A percentile compares a stretch with the other conserved stretches of the same genome.
These are phyloP conservation scores for Pygmarrhopalites habei DNA, from an alignment of 1,140 invertebrate species.

Conservation along the genomic window DNA sequence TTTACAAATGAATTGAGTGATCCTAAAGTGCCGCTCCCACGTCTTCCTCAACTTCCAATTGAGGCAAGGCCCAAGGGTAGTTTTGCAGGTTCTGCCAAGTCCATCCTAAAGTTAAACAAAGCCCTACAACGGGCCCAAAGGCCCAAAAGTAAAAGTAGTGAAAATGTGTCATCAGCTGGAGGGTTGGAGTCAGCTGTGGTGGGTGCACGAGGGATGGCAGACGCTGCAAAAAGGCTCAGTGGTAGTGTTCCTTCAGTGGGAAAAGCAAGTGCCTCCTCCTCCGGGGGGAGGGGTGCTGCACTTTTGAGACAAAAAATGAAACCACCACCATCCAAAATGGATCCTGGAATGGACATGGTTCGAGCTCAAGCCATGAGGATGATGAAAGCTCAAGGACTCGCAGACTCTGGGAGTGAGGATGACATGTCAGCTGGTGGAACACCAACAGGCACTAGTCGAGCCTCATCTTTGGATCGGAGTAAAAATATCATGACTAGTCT, in stretches of 20 bases:
- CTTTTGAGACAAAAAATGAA: background rate
- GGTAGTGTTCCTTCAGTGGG: constrained; percentile 1
- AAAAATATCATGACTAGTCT: background rate
- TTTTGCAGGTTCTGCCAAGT: constrained; percentile 2
- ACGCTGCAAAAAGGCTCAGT: background rate
- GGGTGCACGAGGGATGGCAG: background rate
- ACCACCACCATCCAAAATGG: background rate
- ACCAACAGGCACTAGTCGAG: background rate
- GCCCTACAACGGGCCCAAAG: background rate
- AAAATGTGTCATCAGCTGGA: background rate
- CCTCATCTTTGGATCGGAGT: background rate
- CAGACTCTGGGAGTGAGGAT: background rate
- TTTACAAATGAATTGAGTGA: constrained; percentile 2
- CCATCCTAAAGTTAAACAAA: background rate
- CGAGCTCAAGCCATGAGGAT: constrained; percentile 4
- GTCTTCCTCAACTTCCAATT: constrained; percentile 6
- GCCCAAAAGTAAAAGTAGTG: background rate
- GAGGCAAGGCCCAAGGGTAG: background rate
- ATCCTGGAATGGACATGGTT: constrained; percentile 2
- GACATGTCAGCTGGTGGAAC: no score
- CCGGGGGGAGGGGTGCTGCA: background rate
- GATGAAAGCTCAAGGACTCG: constrained; percentile 1
- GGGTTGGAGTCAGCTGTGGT: no score
- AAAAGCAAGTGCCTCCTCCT: background rate
- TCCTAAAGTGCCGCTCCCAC: constrained; percentile 1